Conservation (phyloP, 2,113 vertebrate species). For the Orthonyx spaldingii region DNA sequence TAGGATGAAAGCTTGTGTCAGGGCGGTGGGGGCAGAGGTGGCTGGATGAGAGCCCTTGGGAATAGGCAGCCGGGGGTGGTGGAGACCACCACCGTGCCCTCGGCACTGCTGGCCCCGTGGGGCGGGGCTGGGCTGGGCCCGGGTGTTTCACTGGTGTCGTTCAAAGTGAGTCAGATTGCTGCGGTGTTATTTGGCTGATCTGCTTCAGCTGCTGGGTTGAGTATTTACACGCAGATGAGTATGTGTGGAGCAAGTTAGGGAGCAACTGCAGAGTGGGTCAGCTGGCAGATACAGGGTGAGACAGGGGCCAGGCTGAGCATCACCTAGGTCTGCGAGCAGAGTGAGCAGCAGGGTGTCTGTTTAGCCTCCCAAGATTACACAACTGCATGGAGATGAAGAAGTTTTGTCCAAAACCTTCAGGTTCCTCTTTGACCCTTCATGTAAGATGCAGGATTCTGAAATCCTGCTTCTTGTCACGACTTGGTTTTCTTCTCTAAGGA, state of each 20-base stretch:
- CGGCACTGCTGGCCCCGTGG: accelerated
- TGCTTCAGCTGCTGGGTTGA: not conserved
- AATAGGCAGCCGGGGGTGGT: accelerated
- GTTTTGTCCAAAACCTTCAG: not conserved
- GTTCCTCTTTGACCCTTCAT: not conserved
- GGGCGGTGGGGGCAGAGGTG: not conserved
- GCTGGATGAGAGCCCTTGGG: not conserved
- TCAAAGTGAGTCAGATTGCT: not conserved
- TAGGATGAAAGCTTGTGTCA: not conserved
- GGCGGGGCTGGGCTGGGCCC: not conserved
- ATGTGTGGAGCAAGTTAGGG: not conserved
- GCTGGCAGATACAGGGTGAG: not conserved
- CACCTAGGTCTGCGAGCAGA: not conserved
- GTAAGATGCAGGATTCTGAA: not conserved
- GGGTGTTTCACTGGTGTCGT: accelerated
- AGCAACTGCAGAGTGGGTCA: not conserved
- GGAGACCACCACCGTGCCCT: accelerated
- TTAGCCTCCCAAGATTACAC: not conserved
- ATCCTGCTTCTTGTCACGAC: not conserved
- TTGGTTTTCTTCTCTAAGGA: not conserved
- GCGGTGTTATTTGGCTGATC: not conserved
- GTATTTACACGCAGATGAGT: accelerated
- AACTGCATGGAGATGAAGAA: not conserved
- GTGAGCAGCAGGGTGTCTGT: not conserved
- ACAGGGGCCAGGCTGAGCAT: not conserved